Conservation (phyloP, 2,888 invertebrate species). For the Dasysyrphus albostriatus region DNA sequence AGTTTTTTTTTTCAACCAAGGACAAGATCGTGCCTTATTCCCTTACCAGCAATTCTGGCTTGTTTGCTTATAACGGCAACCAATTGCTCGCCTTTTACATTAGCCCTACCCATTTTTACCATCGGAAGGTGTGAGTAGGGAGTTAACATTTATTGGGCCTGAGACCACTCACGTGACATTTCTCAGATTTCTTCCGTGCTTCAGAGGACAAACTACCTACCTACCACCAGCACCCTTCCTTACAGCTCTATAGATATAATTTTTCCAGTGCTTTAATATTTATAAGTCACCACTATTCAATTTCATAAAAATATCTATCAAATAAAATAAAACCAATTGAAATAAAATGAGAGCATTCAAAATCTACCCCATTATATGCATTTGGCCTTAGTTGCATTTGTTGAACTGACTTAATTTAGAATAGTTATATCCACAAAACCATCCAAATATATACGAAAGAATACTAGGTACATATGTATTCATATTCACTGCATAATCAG, state of each 20-base stretch:
- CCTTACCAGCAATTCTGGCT: too few species aligned
- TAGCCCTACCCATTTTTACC: too few species aligned
- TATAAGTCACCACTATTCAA: conserved; percentile 25
- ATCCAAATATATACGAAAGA: background rate
- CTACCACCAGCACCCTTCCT: background rate
- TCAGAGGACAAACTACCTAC: too few species aligned
- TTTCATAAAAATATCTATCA: conserved; percentile 32
- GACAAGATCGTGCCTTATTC: too few species aligned
- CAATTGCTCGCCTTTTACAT: too few species aligned
- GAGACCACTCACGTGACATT: too few species aligned
- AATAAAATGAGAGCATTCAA: conserved; percentile 19
- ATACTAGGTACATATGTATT: background rate
- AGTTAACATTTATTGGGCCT: too few species aligned
- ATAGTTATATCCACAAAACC: background rate
- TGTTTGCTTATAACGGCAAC: too few species aligned
- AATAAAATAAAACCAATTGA: conserved; percentile 35
- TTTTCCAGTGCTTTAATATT: background rate
- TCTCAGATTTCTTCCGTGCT: too few species aligned
- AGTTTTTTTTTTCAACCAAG: too few species aligned
- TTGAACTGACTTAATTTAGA: conserved; percentile 1
- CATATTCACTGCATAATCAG: conserved; percentile 56
- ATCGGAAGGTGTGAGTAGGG: too few species aligned
- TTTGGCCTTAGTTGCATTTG: background rate
- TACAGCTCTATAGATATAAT: background rate
- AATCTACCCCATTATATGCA: conserved; percentile 4